A percentile compares a stretch with the other conserved stretches of the same genome.
phyloP scores from a whole-genome alignment of 2,797 vertebrate species.

The Luscinia megarhynchos region DNA sequence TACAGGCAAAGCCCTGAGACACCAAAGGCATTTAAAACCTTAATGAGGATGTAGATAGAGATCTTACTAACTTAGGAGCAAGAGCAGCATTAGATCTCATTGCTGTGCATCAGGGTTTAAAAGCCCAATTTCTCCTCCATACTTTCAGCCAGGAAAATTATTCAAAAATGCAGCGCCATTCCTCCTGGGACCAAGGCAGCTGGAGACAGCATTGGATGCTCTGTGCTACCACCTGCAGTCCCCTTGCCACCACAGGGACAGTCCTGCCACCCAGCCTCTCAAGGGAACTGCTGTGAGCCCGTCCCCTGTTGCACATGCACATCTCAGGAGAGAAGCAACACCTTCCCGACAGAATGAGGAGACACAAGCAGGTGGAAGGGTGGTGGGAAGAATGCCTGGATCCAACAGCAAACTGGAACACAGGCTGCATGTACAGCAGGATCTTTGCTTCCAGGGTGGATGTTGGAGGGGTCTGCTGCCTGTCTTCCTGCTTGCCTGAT shows the following conservation, averaged over 20 bases:
- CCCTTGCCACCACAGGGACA: neutral
- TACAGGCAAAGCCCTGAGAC: neutral
- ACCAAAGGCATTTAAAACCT: neutral
- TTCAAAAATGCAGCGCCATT: rapidly evolving
- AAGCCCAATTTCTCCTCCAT: neutral
- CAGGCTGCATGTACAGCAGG: neutral
- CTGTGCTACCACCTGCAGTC: slow-evolving; percentile 31
- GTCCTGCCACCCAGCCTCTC: rapidly evolving
- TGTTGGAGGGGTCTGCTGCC: neutral
- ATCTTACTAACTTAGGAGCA: neutral
- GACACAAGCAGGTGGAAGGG: neutral
- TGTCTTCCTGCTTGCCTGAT: neutral
- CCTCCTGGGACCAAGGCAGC: neutral
- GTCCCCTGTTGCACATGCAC: rapidly evolving
- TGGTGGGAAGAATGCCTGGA: neutral
- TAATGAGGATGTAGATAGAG: neutral
- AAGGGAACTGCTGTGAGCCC: neutral
- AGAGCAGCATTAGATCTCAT: neutral
- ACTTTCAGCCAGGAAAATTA: neutral
- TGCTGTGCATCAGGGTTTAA: neutral
- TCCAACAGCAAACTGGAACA: neutral
- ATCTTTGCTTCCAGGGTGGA: neutral
- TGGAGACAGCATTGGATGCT: neutral
- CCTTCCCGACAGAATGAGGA: neutral
- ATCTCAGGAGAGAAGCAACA: neutral